Base-by-base conservation (phyloP, 1,140 invertebrate species). In the Marisa cornuarietis region DNA sequence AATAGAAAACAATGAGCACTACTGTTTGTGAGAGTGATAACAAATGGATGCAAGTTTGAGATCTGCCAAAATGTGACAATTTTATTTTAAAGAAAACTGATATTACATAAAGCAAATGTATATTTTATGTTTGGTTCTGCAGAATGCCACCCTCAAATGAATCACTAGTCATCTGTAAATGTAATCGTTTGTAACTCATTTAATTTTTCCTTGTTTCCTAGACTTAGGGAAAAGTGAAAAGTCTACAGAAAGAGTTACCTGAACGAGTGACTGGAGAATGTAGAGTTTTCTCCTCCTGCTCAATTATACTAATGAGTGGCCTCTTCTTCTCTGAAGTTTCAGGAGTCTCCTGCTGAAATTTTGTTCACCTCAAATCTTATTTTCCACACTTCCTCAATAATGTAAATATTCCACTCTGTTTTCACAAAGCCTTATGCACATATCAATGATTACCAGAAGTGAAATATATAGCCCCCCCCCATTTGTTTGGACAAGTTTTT, bases 211-310 rank as follows among this genome's bases (percentile, higher is more conserved):
- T 69, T 14, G 66, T n/a, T 13, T 69, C 42, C 6, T 13, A 69
- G 16, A 16, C 66, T 26, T 20, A 7, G 13, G 16, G 11, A 22
- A 69, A 31, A 26, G n/a, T 16, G 3, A 69, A 13, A 26, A 16
- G 42, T 13, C 0, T 14, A 3, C 24, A 31, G 66, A 26, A 26
- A 13, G 26, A 4, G 31, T 71, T 71, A 71, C 69, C 69, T 71
- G 69, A 71, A 3, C 69, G 69, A 26, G 69, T 71, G 69, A 71
- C n/a, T 8, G 69, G 69, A 26, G 69, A 71, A 2, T 71, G 69
- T 42, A 42, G 10, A 7, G 2, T 42, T 18, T 18, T 71, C 18
- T 71, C 69, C 13, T 69, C 66, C 26, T 42, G 31, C 9, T 71
- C 69, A 8, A 10, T 10, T 8, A 71, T 31, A 42, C 26, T 14